These are phyloP conservation scores for Melanotaenia boesemani DNA, from an alignment of 2,797 vertebrate genomes.

Conservation along the genomic window DNA sequence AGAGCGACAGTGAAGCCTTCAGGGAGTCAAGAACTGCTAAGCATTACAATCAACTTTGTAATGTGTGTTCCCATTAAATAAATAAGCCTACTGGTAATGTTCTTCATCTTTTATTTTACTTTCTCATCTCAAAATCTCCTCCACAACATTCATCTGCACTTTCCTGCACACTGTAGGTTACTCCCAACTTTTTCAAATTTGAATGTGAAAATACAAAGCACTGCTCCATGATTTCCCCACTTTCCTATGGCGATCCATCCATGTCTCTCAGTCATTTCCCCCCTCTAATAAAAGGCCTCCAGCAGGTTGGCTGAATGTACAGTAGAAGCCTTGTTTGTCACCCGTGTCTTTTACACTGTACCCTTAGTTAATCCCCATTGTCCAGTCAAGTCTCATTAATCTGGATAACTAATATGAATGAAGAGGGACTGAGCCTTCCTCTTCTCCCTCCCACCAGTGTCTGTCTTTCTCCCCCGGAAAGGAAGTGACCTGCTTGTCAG, in stretches of 20 bases:
- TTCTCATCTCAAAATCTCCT: background rate
- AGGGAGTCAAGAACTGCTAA: constrained; percentile 42
- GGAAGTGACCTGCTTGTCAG: constrained; percentile 81
- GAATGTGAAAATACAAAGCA: constrained; percentile 11
- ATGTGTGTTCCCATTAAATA: constrained; percentile 3
- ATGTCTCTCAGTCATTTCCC: constrained; percentile 33
- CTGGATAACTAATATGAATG: constrained; percentile 73
- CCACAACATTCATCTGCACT: background rate
- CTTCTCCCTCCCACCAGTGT: constrained; percentile 52
- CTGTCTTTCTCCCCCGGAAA: constrained; percentile 61
- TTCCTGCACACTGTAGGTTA: background rate
- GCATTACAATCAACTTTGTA: constrained; percentile 24
- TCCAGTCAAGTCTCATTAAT: constrained; percentile 78
- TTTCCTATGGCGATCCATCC: constrained; percentile 19
- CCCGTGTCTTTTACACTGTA: constrained; percentile 68
- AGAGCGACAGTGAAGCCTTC: constrained; percentile 17
- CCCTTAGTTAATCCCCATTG: constrained; percentile 73
- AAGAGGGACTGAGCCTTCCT: constrained; percentile 57
- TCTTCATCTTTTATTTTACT: background rate
- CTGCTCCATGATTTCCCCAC: constrained; percentile 8
- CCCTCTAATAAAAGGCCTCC: constrained; percentile 69
- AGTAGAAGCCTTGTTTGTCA: constrained; percentile 74
- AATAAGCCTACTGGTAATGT: background rate
- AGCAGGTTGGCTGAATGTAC: constrained; percentile 64
- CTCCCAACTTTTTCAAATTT: background rate